Conservation (phyloP, 2,797 vertebrate genomes). For the Rallus crepitans region DNA sequence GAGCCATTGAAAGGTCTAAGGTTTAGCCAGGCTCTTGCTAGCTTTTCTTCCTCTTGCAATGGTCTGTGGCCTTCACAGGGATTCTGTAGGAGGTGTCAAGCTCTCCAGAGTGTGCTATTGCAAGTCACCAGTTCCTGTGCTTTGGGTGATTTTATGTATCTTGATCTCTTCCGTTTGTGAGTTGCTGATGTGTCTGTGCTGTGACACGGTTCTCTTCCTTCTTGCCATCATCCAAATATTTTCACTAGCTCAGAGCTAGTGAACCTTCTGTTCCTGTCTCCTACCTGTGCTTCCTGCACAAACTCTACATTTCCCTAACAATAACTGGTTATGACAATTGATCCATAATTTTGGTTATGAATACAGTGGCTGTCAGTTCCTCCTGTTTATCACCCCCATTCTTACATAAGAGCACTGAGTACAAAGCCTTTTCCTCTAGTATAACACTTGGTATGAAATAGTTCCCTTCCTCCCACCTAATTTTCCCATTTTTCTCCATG, state of each 20-base stretch:
- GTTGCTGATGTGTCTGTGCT: background rate
- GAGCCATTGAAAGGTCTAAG: background rate
- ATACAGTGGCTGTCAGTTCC: background rate
- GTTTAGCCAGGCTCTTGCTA: background rate
- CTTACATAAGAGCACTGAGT: background rate
- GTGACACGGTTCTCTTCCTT: background rate
- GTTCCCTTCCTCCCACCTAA: background rate
- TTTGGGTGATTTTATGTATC: background rate
- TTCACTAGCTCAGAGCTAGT: background rate
- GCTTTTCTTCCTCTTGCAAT: background rate
- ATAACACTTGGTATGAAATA: background rate
- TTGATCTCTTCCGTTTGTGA: background rate
- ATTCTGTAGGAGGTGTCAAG: background rate
- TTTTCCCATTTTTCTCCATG: background rate
- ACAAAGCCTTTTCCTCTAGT: background rate
- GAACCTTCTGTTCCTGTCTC: background rate
- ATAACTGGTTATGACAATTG: background rate
- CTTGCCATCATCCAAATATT: background rate
- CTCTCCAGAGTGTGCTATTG: background rate
- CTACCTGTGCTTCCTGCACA: background rate
- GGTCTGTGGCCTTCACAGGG: background rate
- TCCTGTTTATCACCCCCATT: background rate
- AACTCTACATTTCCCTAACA: background rate
- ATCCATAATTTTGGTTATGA: background rate
- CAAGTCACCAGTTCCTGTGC: background rate